A percentile compares a stretch with the other conserved stretches of the same genome.
Conservation (phyloP, 2,797 vertebrate genomes). For the Dryobates pubescens region DNA sequence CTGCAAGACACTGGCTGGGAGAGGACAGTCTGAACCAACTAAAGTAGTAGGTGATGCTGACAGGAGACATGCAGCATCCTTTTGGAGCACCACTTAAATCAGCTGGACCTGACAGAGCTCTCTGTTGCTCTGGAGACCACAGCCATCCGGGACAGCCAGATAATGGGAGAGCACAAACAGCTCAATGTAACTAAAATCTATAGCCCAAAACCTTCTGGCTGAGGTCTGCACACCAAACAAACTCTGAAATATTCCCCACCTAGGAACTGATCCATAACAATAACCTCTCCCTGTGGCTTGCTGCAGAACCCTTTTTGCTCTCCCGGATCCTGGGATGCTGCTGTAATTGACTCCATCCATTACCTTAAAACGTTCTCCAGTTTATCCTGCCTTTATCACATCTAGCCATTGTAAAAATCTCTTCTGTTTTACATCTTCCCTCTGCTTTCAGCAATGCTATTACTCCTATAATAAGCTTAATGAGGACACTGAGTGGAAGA, state of each 20-base stretch:
- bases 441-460: constrained; percentile 59
- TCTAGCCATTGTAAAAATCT: constrained; percentile 51
- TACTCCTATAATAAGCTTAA: constrained; percentile 68
- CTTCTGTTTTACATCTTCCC: constrained; percentile 53
- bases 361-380: constrained; percentile 55
- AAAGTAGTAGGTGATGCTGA: neutral
- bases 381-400: constrained; percentile 65
- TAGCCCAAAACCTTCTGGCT: neutral
- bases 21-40: neutral
- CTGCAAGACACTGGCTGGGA: neutral
- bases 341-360: constrained; percentile 65
- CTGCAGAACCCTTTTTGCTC: constrained; percentile 29
- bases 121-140: neutral
- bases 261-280: constrained; percentile 25
- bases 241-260: neutral
- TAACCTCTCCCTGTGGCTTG: neutral
- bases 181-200: neutral
- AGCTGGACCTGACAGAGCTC: neutral
- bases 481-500: constrained; percentile 63
- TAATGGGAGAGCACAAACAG: neutral
- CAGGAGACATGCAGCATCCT: neutral
- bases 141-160: neutral
- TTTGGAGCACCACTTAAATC: neutral
- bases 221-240: neutral
- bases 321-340: constrained; percentile 29